These are phyloP conservation scores for Aphis craccivora DNA, from an alignment of 1,140 invertebrate genomes.

Conservation along the genomic window DNA sequence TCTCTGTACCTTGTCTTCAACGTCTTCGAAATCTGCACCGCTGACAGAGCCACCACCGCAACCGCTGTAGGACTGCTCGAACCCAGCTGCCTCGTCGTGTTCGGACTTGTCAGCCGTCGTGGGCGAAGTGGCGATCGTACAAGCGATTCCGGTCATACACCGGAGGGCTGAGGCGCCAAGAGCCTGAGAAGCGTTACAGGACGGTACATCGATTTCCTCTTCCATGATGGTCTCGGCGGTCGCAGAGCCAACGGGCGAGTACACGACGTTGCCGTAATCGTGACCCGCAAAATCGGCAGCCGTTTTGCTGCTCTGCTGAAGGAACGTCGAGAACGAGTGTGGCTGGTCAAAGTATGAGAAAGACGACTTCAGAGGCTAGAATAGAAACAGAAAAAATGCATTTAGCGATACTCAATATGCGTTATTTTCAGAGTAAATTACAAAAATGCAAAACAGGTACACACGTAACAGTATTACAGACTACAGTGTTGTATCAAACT, in stretches of 20 bases:
- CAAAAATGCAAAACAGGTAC: background rate
- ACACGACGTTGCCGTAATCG: slow-evolving; percentile 50
- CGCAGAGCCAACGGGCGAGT: slow-evolving; percentile 29
- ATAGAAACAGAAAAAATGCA: background rate
- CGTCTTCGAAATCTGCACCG: slow-evolving; percentile 20
- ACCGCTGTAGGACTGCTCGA: background rate
- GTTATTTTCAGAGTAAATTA: background rate
- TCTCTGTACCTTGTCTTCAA: slow-evolving; percentile 39
- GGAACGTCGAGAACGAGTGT: slow-evolving; percentile 46
- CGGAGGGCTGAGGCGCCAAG: slow-evolving; percentile 12
- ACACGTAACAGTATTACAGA: background rate
- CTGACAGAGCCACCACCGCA: background rate
- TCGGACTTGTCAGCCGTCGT: background rate
- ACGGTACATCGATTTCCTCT: slow-evolving; percentile 9
- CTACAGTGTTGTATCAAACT: background rate
- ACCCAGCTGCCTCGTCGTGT: background rate
- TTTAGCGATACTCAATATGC: background rate
- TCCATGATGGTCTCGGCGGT: slow-evolving; percentile 51
- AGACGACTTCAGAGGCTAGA: slow-evolving; percentile 11
- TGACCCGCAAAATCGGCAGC: slow-evolving; percentile 19
- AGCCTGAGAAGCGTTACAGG: background rate
- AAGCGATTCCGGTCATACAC: slow-evolving; percentile 43
- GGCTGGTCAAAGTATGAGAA: slow-evolving; percentile 43
- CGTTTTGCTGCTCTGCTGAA: background rate
- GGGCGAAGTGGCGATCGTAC: background rate